Conservation (phyloP, 2,113 vertebrate genomes). For the Ardeotis arabs region DNA sequence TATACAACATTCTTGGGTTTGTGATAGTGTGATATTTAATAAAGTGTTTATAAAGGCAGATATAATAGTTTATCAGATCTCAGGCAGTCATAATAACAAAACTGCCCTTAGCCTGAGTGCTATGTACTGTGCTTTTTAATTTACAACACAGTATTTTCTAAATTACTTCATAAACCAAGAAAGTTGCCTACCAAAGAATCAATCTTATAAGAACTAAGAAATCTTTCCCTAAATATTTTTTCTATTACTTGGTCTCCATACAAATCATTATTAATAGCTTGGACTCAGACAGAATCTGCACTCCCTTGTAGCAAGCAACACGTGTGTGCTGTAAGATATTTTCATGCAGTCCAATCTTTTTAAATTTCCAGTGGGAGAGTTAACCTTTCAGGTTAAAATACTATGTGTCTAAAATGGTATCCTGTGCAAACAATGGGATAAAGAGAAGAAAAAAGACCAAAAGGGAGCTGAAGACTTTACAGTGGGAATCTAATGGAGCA, state of each 20-base stretch:
- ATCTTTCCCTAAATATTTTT: slow-evolving; percentile 44
- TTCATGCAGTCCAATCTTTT: neutral
- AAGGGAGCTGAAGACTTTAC: neutral
- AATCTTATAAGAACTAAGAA: slow-evolving; percentile 25
- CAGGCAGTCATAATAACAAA: slow-evolving; percentile 60
- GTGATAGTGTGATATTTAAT: slow-evolving; percentile 69
- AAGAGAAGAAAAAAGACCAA: neutral
- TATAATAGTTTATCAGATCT: slow-evolving; percentile 69
- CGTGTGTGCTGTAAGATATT: neutral
- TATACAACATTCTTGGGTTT: slow-evolving; percentile 61
- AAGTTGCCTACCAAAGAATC: slow-evolving; percentile 34
- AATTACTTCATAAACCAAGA: slow-evolving; percentile 34
- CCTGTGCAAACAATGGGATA: neutral
- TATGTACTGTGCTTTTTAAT: slow-evolving; percentile 48
- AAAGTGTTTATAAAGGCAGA: slow-evolving; percentile 72
- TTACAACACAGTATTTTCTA: slow-evolving; percentile 31
- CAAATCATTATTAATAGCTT: slow-evolving; percentile 15
- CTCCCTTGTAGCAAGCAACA: neutral
- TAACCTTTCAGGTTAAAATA: neutral
- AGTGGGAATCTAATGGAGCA: neutral
- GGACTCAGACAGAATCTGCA: neutral
- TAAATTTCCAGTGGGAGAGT: neutral
- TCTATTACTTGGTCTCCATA: neutral
- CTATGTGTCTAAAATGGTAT: neutral
- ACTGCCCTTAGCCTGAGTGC: slow-evolving; percentile 22